These are phyloP conservation scores for Premnoplex brunnescens DNA, from an alignment of 2,797 vertebrate species.

Conservation along the genomic window DNA sequence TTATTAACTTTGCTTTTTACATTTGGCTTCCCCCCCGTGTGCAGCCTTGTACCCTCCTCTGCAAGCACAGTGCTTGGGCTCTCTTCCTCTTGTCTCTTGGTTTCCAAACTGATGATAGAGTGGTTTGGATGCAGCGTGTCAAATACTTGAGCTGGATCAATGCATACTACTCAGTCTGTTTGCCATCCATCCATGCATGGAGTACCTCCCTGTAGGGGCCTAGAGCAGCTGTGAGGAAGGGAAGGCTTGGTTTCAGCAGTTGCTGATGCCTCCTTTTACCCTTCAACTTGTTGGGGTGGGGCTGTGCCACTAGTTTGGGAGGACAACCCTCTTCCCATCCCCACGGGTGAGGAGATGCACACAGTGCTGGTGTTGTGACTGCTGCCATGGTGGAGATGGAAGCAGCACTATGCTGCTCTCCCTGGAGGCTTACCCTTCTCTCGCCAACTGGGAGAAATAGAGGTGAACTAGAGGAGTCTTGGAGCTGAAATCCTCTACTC, in stretches of 20 bases:
- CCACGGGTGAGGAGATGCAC: neutral
- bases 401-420: neutral
- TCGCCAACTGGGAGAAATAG: neutral
- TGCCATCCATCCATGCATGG: fast-evolving
- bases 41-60: neutral
- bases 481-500: neutral
- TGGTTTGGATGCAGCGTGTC: neutral
- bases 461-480: neutral
- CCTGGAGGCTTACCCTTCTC: neutral
- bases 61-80: fast-evolving
- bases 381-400: fast-evolving
- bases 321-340: neutral
- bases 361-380: neutral
- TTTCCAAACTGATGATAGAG: neutral
- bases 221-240: neutral
- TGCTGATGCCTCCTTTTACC: neutral
- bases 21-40: neutral
- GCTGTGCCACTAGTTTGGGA: fast-evolving
- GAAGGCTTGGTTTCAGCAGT: neutral
- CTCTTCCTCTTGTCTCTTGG: neutral
- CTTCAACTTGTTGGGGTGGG: neutral
- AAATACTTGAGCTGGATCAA: fast-evolving
- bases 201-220: fast-evolving
- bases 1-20: neutral
- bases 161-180: fast-evolving